Evolutionary conservation across 1,140 invertebrate genomes (phyloP), one percentile per base, ranked within the genome.

Genomic region (Atta colombica): DNA sequence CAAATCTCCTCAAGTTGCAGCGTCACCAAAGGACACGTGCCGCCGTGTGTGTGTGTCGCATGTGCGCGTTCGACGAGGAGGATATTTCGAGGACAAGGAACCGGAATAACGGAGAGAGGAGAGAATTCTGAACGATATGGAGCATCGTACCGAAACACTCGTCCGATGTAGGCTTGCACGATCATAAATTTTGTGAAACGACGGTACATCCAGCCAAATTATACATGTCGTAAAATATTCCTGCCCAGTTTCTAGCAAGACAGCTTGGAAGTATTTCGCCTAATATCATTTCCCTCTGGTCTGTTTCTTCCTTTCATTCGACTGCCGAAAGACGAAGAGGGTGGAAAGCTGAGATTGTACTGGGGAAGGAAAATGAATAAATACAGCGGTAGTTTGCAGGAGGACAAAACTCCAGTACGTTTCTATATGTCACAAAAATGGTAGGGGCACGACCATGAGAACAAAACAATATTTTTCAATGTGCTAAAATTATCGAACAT

Each of bases 171-270:
- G 68, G 63, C 61, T 87, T 55, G 61, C 69, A 16, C 35, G 75
- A 77, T 85, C 77, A 61, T 90, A 88, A 88, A 91, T 89, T 86
- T 12, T 28, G 58, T 35, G 68, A 71, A 88, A 87, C 75, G 77
- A 77, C 63, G 81, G 51, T 72, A 90, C 87, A 88, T 89, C 86
- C 86, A 77, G 66, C 80, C 80, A 89, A 92, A 92, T 92, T 91
- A 92, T 91, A 90, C 87, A 85, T 90, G 89, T 90, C 89, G 66
- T 92, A 90, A 92, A 91, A 66, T 91, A 90, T 91, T 90, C 89
- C 69, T 68, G 72, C 45, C 77, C 58, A 60, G 74, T 78, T 71
- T 66, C 84, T 49, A 60, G 63, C 45, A 21, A 45, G 61, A 80
- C 82, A 69, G 80, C 75, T 71, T 75, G 89, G 78, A 86, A 90